Base-by-base conservation (phyloP, 35 echinoderm and acorn worm species). In the Patiria miniata region DNA sequence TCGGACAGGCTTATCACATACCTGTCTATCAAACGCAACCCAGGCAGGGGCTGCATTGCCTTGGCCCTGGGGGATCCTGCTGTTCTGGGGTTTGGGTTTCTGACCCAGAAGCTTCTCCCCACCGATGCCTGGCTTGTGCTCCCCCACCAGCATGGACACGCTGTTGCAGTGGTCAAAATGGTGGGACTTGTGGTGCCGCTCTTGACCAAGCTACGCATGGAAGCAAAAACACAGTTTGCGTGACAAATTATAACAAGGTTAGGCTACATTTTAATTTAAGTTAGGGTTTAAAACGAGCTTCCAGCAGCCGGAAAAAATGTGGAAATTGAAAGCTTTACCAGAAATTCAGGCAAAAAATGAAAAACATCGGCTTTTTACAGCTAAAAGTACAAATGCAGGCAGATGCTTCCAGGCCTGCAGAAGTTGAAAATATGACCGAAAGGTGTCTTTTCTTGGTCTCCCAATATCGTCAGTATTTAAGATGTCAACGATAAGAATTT, bases 71-170 rank as follows among this genome's bases (percentile, higher is more conserved):
- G 95, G 95, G 29, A 98, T 98, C 26, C 78, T 94, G 68, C 95
- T 98, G 8, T 86, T 84, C 53, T 86, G 78, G 37, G 95, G 89
- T 51, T 98, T 94, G 36, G 89, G 42, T 77, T 91, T 98, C 79
- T 98, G 95, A 10, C 92, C 95, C 9, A 98, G 89, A 5, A 94
- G 81, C n/a, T 68, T 89, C 38, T 88, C 38, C 6, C 95, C 95
- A 53, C 95, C 95, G 37, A 98, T 98, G 18, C 95, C 95, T 10
- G 95, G 92, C 61, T 98, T 98, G 61, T 91, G 89, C 87, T 91
- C 95, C 39, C 95, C 95, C n/a, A 98, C 95, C 51, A 91, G 56
- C 91, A 98, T 94, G n/a, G 95, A 91, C 16, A 98, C 95, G 78
- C 94, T 88, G 89, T 98, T 98, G 78, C 89, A 61, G 59, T 94